phyloP scores from a whole-genome alignment of 2,888 invertebrate genomes.

The Anoplius nigerrimus region DNA sequence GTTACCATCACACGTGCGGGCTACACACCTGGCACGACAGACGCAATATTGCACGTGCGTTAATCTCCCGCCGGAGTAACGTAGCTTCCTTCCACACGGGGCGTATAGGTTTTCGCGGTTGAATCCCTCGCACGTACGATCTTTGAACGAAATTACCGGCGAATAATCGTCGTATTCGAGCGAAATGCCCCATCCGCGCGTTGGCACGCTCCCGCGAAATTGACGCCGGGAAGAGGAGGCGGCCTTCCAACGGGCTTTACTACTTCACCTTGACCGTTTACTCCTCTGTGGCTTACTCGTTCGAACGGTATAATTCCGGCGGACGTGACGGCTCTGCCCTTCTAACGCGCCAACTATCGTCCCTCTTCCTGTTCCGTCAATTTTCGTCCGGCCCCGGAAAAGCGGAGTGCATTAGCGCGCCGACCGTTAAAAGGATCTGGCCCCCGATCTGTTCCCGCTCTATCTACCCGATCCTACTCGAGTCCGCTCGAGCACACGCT shows the following conservation, averaged over 20 bases:
- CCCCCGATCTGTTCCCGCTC: too few species aligned
- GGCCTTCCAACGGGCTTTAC: not conserved
- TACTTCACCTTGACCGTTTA: too few species aligned
- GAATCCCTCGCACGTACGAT: conserved; percentile 12
- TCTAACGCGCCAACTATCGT: too few species aligned
- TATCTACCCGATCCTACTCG: too few species aligned
- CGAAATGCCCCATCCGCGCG: not conserved
- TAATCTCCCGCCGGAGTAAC: conserved; percentile 24
- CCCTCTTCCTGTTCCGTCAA: too few species aligned
- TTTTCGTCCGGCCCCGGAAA: too few species aligned
- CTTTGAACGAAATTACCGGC: not conserved
- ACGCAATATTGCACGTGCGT: conserved; percentile 30
- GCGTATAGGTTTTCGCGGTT: conserved; percentile 38
- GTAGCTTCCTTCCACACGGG: conserved; percentile 16
- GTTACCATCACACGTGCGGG: conserved; percentile 23
- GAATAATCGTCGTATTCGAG: conserved; percentile 3
- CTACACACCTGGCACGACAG: conserved; percentile 27
- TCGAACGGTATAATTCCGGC: too few species aligned
- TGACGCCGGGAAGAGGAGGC: not conserved
- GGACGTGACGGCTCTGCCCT: too few species aligned
- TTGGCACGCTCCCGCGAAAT: not conserved
- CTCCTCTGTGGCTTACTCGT: too few species aligned
- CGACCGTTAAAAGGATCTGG: too few species aligned
- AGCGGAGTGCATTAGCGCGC: too few species aligned
- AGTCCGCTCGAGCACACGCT: too few species aligned